These are phyloP conservation scores for Anoplopoma fimbria DNA, from an alignment of 2,113 vertebrate species.

Conservation along the genomic window DNA sequence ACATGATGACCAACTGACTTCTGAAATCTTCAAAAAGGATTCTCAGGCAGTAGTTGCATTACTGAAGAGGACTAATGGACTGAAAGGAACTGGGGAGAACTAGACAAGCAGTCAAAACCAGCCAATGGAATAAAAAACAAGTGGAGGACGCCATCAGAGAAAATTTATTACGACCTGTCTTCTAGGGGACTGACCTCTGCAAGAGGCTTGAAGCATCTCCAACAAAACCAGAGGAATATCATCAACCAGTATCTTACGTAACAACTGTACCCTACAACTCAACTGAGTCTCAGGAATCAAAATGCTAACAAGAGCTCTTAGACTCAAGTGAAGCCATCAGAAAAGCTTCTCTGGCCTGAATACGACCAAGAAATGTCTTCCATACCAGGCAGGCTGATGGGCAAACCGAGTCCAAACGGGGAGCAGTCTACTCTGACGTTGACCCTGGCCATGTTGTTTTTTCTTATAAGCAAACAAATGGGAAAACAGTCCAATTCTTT, in stretches of 20 bases:
- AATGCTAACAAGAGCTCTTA: slow-evolving; percentile 9
- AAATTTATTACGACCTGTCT: neutral
- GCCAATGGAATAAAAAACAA: slow-evolving; percentile 14
- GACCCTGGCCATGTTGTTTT: slow-evolving; percentile 75
- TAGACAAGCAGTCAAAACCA: neutral
- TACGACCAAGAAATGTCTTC: slow-evolving; percentile 58
- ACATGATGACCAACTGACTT: neutral
- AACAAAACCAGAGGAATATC: slow-evolving; percentile 17
- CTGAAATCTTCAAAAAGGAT: neutral
- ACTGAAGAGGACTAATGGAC: slow-evolving; percentile 1
- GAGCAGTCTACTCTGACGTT: slow-evolving; percentile 75
- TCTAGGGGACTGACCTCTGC: neutral
- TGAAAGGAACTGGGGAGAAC: neutral
- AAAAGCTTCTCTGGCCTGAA: slow-evolving; percentile 18
- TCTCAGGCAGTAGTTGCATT: neutral
- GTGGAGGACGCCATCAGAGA: neutral
- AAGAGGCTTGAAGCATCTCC: neutral
- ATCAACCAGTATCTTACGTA: neutral
- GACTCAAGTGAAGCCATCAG: slow-evolving; percentile 35
- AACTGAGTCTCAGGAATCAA: slow-evolving; percentile 6
- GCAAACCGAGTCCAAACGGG: slow-evolving; percentile 71
- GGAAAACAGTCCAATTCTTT: slow-evolving; percentile 76
- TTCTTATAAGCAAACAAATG: slow-evolving; percentile 80
- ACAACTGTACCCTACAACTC: neutral
- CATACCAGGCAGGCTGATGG: slow-evolving; percentile 72